Conservation (phyloP, 2,888 invertebrate species). For the Trachelus troglodyta region DNA sequence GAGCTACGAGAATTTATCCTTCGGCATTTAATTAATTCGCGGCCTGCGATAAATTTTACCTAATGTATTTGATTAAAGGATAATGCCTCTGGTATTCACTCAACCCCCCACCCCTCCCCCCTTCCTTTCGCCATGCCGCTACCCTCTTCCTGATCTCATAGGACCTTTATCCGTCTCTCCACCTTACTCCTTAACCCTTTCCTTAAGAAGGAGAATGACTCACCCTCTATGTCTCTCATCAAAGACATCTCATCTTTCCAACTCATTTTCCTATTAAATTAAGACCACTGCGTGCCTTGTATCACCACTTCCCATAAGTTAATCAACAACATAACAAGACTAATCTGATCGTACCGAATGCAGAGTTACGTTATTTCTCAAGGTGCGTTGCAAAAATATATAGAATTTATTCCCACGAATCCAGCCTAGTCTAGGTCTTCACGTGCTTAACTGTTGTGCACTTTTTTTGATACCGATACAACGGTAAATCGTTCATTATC, state of each 20-base stretch:
- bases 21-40: constrained; percentile 66
- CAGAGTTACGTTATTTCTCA: background rate
- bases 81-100: constrained; percentile 61
- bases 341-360: background rate
- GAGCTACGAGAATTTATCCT: constrained; percentile 63
- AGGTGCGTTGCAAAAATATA: background rate
- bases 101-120: constrained; percentile 8
- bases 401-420: background rate
- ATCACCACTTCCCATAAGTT: background rate
- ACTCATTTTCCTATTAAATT: background rate
- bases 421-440: constrained; percentile 23
- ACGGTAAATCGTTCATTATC: constrained; percentile 21
- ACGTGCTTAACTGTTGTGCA: constrained; percentile 21
- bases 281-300: background rate
- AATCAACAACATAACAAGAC: background rate
- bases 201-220: background rate
- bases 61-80: constrained; percentile 67
- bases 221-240: background rate
- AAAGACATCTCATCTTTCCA: background rate
- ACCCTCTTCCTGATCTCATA: background rate
- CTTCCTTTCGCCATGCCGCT: background rate
- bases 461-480: constrained; percentile 18
- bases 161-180: background rate
- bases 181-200: background rate
- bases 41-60: constrained; percentile 64